phyloP scores from a whole-genome alignment of 2,888 invertebrate genomes.

The Gryllus longicercus region DNA sequence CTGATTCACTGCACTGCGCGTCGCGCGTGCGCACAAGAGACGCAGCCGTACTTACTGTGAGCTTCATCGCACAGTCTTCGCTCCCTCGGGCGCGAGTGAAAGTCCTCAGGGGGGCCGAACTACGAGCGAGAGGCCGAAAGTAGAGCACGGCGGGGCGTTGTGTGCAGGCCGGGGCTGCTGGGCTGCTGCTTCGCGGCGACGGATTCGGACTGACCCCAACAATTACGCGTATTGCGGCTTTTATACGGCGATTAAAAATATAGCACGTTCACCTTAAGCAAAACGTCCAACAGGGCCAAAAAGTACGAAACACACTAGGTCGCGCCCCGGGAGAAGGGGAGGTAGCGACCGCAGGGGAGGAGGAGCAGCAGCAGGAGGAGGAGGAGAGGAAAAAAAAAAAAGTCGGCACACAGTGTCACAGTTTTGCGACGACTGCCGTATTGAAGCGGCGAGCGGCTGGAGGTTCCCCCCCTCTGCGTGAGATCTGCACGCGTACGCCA shows the following conservation, averaged over 20 bases:
- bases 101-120: not conserved
- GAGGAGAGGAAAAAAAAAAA: not conserved
- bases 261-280: not conserved
- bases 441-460: not conserved
- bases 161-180: not conserved
- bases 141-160: not conserved
- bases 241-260: constrained; percentile 17
- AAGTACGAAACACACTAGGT: not conserved
- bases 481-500: not conserved
- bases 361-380: not conserved
- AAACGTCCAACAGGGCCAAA: not conserved
- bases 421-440: not conserved
- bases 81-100: not conserved
- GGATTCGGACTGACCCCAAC: not conserved
- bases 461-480: not conserved
- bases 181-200: not conserved
- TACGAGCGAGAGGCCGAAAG: too few relatives aligned
- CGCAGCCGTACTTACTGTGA: not conserved
- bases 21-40: not conserved
- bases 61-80: not conserved
- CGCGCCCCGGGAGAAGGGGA: not conserved
- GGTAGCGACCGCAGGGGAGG: not conserved
- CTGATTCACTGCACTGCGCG: too few relatives aligned
- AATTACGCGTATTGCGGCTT: constrained; percentile 6
- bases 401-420: not conserved